These are phyloP conservation scores for Petroica traversi DNA, from an alignment of 2,113 vertebrate genomes.

Conservation along the genomic window DNA sequence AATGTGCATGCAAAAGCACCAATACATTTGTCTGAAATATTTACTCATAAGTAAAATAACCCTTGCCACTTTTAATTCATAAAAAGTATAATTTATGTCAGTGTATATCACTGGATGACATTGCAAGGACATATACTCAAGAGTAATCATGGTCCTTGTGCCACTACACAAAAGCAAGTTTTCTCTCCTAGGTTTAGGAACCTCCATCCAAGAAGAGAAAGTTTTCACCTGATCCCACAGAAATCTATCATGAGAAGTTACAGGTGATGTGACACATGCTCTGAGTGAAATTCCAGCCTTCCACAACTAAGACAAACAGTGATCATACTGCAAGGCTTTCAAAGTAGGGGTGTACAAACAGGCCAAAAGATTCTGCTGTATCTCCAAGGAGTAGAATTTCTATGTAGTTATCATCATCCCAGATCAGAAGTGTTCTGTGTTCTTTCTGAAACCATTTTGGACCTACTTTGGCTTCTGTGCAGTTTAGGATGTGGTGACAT, in stretches of 20 bases:
- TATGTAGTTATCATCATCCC: neutral
- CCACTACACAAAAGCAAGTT: neutral
- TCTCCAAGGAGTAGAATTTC: neutral
- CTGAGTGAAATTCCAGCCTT: neutral
- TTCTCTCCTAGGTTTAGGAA: neutral
- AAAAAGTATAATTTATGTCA: neutral
- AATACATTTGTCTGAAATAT: neutral
- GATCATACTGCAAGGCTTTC: neutral
- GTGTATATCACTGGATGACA: neutral
- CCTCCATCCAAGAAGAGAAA: neutral
- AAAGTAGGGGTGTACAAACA: neutral
- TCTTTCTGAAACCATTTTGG: neutral
- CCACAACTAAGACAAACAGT: neutral
- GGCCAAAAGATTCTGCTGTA: neutral
- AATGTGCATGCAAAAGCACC: neutral
- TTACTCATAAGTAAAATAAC: neutral
- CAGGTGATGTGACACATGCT: neutral
- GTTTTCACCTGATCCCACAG: neutral
- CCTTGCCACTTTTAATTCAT: neutral
- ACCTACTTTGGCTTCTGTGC: neutral
- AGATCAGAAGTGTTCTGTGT: neutral
- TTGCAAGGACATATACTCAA: neutral
- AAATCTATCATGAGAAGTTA: neutral
- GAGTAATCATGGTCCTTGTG: neutral
- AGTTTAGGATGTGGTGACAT: neutral